phyloP scores from a whole-genome alignment of 2,888 invertebrate species.

The Keiferia lycopersicella region DNA sequence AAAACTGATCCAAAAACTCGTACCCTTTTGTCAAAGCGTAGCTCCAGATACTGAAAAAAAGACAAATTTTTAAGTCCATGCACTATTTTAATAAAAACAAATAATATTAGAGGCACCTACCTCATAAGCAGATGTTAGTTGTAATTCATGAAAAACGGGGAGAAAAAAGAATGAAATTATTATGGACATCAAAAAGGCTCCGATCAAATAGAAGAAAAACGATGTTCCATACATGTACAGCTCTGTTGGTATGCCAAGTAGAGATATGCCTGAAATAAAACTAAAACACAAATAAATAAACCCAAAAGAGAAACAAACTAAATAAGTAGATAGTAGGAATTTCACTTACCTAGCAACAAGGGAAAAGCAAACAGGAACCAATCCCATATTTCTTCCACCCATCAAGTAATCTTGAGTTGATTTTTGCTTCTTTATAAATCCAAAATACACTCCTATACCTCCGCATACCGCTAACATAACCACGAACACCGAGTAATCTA shows the following conservation, averaged over 20 bases:
- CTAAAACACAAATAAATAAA: constrained; percentile 53
- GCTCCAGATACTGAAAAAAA: constrained; percentile 82
- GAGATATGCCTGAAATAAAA: constrained; percentile 88
- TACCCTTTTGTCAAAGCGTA: constrained; percentile 84
- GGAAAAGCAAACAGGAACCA: constrained; percentile 90
- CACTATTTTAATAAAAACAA: constrained; percentile 1
- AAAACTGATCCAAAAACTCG: constrained; percentile 84
- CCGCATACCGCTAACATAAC: constrained; percentile 87
- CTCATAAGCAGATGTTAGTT: constrained; percentile 89
- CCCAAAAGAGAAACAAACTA: background rate
- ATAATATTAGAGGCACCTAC: constrained; percentile 54
- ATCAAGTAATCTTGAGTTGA: constrained; percentile 88
- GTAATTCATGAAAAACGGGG: constrained; percentile 86
- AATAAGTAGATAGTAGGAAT: background rate
- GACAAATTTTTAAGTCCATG: background rate
- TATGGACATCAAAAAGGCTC: constrained; percentile 82
- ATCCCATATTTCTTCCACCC: constrained; percentile 89
- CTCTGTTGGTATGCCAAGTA: constrained; percentile 89
- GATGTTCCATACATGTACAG: constrained; percentile 89
- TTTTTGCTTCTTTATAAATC: constrained; percentile 83
- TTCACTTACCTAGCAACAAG: constrained; percentile 87
- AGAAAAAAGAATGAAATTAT: constrained; percentile 83
- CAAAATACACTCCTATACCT: constrained; percentile 89
- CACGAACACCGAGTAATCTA: constrained; percentile 85
- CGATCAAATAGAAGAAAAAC: constrained; percentile 84